Percentiles rank a stretch among this genome's conserved stretches.
Conservation (phyloP, 2,797 vertebrate species). For the Paratrypauchen microcephalus region DNA sequence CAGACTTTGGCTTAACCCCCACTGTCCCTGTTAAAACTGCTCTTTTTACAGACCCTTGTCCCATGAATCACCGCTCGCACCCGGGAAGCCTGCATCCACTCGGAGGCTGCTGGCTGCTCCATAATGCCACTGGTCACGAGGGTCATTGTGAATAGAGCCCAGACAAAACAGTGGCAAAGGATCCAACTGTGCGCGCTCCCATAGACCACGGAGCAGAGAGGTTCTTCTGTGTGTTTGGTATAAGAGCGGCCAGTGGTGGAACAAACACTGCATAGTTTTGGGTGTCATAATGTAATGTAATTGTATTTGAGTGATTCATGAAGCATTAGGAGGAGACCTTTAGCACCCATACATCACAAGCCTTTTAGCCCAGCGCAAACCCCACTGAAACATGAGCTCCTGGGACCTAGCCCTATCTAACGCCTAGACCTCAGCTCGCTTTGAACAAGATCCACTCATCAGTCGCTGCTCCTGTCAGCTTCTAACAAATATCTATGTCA, state of each 20-base stretch:
- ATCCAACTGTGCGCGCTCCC: conserved; percentile 68
- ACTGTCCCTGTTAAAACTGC: conserved; percentile 60
- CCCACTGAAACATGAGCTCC: conserved; percentile 58
- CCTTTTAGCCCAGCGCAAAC: conserved; percentile 56
- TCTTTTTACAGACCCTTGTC: conserved; percentile 71
- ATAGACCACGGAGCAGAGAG: conserved; percentile 50
- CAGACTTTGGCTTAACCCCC: conserved; percentile 59
- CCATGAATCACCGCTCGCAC: conserved; percentile 72
- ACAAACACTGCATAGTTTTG: conserved; percentile 54
- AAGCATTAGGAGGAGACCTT: conserved; percentile 60
- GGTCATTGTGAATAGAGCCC: conserved; percentile 68
- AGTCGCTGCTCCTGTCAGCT: conserved; percentile 17
- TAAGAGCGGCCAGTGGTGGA: conserved; percentile 41
- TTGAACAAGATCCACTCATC: conserved; percentile 44
- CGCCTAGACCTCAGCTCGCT: conserved; percentile 36
- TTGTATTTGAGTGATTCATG: conserved; percentile 60
- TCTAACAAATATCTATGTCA: conserved; percentile 15
- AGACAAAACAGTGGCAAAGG: conserved; percentile 73
- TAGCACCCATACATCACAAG: conserved; percentile 55
- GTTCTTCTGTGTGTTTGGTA: conserved; percentile 38
- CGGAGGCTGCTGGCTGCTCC: conserved; percentile 55
- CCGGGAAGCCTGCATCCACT: conserved; percentile 65
- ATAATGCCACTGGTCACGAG: conserved; percentile 67
- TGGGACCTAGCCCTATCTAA: conserved; percentile 37
- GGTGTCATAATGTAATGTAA: conserved; percentile 55